Conservation (phyloP, 1,140 invertebrate genomes). For the Colletes latitarsis region DNA sequence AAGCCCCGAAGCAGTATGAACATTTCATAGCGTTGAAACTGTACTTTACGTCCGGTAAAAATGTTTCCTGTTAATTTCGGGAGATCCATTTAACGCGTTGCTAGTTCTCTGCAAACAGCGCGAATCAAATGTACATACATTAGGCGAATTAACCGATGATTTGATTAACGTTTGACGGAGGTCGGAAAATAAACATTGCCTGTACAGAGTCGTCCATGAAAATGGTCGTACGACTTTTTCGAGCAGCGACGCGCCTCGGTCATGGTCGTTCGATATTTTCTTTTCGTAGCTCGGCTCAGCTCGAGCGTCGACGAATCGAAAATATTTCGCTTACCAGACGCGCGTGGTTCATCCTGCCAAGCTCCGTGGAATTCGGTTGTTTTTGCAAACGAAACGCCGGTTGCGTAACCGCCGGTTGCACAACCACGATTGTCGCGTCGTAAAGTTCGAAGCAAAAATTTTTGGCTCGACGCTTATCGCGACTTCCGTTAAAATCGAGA, state of each 20-base stretch:
- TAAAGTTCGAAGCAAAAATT: slow-evolving; percentile 8
- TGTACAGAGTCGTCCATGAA: background rate
- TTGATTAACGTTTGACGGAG: no score
- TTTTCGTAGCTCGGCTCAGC: no score
- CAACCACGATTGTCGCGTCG: slow-evolving; percentile 26
- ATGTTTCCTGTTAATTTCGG: no score
- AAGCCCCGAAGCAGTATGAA: no score
- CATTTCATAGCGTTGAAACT: no score
- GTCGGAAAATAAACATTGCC: no score
- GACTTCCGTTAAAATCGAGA: background rate
- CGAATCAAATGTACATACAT: no score
- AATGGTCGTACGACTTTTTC: background rate
- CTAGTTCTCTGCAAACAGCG: no score
- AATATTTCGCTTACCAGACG: slow-evolving; percentile 25
- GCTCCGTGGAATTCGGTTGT: slow-evolving; percentile 33
- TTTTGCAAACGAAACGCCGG: slow-evolving; percentile 31
- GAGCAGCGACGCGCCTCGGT: background rate
- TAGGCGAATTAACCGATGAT: no score
- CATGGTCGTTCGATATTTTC: background rate
- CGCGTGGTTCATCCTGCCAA: slow-evolving; percentile 43
- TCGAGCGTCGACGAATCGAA: slow-evolving; percentile 2
- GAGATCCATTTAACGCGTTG: no score
- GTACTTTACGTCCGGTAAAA: no score
- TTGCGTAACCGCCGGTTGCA: slow-evolving; percentile 33
- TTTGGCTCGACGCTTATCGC: background rate